A percentile compares a stretch with the other conserved stretches of the same genome.
phyloP scores from a whole-genome alignment of 2,888 invertebrate species.

The Dione juno region DNA sequence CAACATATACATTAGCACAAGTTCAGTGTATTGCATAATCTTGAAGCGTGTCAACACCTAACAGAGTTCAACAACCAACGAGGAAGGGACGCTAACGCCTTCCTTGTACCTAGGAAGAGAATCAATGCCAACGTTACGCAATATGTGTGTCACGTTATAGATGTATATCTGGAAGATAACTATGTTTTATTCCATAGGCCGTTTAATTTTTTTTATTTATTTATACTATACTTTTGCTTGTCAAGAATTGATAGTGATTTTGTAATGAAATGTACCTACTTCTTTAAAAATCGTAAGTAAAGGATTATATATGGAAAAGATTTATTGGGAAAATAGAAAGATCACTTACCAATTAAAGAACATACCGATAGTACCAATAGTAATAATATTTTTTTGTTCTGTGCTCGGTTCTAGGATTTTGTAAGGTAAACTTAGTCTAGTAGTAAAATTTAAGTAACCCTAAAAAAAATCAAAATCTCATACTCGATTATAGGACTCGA shows the following conservation, averaged over 20 bases:
- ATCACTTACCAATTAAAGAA: too few relatives aligned
- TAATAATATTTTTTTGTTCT: too few relatives aligned
- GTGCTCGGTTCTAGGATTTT: too few relatives aligned
- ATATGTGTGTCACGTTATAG: conserved; percentile 3
- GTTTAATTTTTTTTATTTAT: background rate
- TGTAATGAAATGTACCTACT: conserved; percentile 18
- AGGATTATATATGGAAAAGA: too few relatives aligned
- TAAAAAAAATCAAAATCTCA: too few relatives aligned
- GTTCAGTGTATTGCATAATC: conserved; percentile 22
- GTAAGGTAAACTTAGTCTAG: too few relatives aligned
- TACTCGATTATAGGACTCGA: too few relatives aligned
- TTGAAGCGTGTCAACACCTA: conserved; percentile 3
- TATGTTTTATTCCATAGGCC: conserved; percentile 1
- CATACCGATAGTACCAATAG: too few relatives aligned
- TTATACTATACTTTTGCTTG: background rate
- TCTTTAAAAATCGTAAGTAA: too few relatives aligned
- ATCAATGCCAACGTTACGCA: conserved; percentile 53
- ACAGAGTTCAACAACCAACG: conserved; percentile 45
- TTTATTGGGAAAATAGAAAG: too few relatives aligned
- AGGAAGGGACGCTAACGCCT: conserved; percentile 55
- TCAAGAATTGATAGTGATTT: background rate
- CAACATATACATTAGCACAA: background rate
- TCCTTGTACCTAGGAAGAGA: conserved; percentile 57
- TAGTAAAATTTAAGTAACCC: too few relatives aligned
- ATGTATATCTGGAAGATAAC: background rate